phyloP scores from a whole-genome alignment of 1,140 invertebrate species.

The Drosophila pectinifera region DNA sequence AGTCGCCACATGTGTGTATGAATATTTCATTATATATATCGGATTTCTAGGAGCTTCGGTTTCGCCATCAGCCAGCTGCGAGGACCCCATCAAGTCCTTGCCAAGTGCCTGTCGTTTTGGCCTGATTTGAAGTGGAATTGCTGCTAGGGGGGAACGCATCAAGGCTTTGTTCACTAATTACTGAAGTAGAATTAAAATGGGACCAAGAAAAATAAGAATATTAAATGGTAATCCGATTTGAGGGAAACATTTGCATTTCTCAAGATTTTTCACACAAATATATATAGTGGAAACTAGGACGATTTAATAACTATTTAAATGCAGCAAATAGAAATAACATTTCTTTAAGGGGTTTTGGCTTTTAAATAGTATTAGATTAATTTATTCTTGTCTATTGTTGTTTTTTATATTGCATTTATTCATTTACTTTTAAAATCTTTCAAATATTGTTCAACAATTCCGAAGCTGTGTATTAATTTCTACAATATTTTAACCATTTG shows the following conservation, averaged over 20 bases:
- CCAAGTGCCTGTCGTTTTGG: slow-evolving; percentile 52
- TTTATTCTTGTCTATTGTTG: no score
- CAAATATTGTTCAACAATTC: no score
- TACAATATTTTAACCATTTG: no score
- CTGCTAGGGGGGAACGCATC: slow-evolving; percentile 6
- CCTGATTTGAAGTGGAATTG: slow-evolving; percentile 55
- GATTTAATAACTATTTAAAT: neutral
- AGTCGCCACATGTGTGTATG: slow-evolving; percentile 45
- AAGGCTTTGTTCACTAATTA: slow-evolving; percentile 36
- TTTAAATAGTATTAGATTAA: no score
- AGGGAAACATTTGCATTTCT: no score
- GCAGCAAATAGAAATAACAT: neutral
- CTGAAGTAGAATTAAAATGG: neutral
- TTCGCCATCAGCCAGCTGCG: slow-evolving; percentile 55
- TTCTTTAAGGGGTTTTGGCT: no score
- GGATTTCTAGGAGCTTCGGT: slow-evolving; percentile 61
- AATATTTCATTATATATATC: slow-evolving; percentile 81
- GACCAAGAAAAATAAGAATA: neutral
- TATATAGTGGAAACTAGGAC: no score
- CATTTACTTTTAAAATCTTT: no score
- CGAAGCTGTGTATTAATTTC: no score
- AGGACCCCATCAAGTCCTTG: slow-evolving; percentile 51
- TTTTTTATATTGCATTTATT: no score
- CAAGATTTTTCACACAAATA: no score
- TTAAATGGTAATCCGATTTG: slow-evolving; percentile 14